phyloP scores from a whole-genome alignment of 2,888 invertebrate genomes.

The Sesamia inferens region DNA sequence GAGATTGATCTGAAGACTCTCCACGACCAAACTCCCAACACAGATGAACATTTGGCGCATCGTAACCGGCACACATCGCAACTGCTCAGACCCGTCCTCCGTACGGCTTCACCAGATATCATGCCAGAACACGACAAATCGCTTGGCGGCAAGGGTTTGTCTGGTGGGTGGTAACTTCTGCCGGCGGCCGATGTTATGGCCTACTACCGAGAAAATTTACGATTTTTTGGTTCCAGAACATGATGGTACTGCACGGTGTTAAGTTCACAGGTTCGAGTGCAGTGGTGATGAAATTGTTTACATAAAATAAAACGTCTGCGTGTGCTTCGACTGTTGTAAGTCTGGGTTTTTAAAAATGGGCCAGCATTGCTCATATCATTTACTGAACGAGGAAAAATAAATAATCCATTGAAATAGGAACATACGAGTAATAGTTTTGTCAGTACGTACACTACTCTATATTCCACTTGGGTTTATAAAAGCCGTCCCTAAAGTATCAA shows the following conservation, averaged over 20 bases:
- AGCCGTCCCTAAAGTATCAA: conserved; percentile 30
- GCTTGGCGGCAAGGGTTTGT: too few species aligned
- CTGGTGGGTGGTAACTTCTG: too few species aligned
- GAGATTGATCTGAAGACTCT: too few species aligned
- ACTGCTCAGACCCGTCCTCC: too few species aligned
- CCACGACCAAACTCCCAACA: too few species aligned
- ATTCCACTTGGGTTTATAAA: conserved; percentile 4
- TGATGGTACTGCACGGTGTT: neutral
- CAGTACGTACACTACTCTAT: neutral
- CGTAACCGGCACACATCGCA: too few species aligned
- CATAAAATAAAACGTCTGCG: neutral
- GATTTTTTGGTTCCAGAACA: neutral
- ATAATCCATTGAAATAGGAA: conserved; percentile 1
- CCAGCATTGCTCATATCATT: neutral
- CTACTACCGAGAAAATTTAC: too few species aligned
- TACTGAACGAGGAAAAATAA: neutral
- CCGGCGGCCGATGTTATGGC: too few species aligned
- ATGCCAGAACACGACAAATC: too few species aligned
- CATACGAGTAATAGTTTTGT: neutral
- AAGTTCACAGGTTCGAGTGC: neutral
- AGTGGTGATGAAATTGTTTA: neutral
- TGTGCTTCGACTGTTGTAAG: neutral
- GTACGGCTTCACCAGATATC: too few species aligned
- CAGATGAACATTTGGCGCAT: too few species aligned
- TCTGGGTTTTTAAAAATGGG: neutral